Percentiles rank a stretch among this genome's conserved stretches.
These are phyloP conservation scores for Lophotriccus pileatus DNA, from an alignment of 2,797 vertebrate genomes.

Conservation along the genomic window DNA sequence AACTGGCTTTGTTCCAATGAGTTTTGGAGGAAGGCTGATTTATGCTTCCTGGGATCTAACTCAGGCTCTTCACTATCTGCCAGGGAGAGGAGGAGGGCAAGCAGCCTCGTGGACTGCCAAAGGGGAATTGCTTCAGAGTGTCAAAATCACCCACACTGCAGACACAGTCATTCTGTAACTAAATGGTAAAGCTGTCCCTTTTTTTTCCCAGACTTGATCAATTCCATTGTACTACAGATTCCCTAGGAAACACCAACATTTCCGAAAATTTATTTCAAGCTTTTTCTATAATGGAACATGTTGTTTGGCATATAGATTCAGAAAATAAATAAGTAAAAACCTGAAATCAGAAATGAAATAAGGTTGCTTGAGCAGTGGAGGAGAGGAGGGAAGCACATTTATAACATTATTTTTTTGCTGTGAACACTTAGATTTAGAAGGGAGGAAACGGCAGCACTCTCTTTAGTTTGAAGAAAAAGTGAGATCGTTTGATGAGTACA, in stretches of 20 bases:
- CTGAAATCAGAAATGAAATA: neutral
- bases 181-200: neutral
- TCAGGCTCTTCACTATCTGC: neutral
- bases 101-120: neutral
- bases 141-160: neutral
- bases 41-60: neutral
- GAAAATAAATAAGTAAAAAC: neutral
- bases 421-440: neutral
- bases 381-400: neutral
- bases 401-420: neutral
- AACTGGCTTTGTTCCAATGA: neutral
- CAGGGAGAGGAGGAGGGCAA: neutral
- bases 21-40: neutral
- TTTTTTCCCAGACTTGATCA: neutral
- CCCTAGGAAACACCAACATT: neutral
- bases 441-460: neutral
- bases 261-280: neutral
- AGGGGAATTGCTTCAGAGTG: neutral
- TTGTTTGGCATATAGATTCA: neutral
- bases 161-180: neutral
- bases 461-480: conserved; percentile 26
- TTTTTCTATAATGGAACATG: neutral
- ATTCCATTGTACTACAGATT: neutral
- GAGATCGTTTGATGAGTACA: neutral
- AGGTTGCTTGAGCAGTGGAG: neutral